Evolutionary conservation across 2,888 invertebrate species (phyloP).

Genomic region (Ophraella communa): DNA sequence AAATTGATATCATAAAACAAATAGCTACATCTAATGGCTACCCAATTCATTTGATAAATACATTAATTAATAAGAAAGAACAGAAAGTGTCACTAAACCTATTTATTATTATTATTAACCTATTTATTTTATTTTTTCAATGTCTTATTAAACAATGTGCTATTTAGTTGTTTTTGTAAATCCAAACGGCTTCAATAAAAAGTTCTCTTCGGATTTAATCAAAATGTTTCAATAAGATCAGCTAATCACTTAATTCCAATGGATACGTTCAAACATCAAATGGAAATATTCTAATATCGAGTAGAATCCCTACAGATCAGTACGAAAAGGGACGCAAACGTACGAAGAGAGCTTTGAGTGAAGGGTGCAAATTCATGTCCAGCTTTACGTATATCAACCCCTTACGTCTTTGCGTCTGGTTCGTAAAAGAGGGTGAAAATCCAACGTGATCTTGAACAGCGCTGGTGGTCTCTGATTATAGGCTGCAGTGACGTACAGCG

Average conservation of each 20-base stretch:
- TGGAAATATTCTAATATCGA: constrained; percentile 8
- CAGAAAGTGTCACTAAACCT: no score
- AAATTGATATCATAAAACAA: no score
- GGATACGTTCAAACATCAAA: constrained; percentile 6
- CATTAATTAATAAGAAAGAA: no score
- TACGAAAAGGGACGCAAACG: constrained; percentile 29
- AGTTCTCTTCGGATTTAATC: background rate
- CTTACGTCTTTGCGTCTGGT: constrained; percentile 44
- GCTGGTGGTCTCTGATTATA: background rate
- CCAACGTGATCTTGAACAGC: constrained; percentile 50
- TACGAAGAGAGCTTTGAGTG: constrained; percentile 39
- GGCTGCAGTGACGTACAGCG: background rate
- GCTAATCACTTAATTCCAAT: constrained; percentile 7
- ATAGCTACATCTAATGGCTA: no score
- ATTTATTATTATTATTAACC: no score
- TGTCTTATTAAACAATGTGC: no score
- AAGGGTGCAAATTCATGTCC: constrained; percentile 51
- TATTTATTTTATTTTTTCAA: no score
- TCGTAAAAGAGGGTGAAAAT: constrained; percentile 55
- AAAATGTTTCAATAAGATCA: constrained; percentile 6
- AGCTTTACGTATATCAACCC: constrained; percentile 50
- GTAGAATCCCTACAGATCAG: constrained; percentile 8
- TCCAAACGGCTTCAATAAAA: background rate
- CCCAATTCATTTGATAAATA: no score
- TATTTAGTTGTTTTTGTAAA: no score